Evolutionary conservation across 2,888 invertebrate species (phyloP).

Genomic region (Cremastinae sp.): DNA sequence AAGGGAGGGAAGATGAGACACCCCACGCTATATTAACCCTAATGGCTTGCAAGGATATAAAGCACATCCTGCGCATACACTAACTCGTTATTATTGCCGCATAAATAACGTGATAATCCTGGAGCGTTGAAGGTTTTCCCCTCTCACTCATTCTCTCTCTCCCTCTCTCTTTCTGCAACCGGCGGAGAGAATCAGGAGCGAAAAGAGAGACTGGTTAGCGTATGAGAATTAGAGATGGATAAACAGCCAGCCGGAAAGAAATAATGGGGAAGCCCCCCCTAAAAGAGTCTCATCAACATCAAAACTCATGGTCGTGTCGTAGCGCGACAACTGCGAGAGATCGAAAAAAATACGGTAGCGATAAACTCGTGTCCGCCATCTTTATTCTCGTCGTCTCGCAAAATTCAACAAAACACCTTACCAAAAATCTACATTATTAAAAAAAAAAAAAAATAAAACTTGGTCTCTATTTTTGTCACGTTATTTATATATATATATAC

Average conservation of each 20-base stretch:
- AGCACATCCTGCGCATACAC: conserved; percentile 80
- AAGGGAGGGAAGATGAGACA: conserved; percentile 52
- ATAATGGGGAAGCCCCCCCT: conserved; percentile 33
- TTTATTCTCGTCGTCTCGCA: not conserved
- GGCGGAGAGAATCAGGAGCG: conserved; percentile 44
- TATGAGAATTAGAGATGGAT: conserved; percentile 31
- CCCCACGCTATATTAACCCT: conserved; percentile 78
- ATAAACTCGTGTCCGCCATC: not conserved
- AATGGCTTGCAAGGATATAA: conserved; percentile 80
- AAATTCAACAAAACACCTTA: not conserved
- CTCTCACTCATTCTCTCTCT: too few species aligned
- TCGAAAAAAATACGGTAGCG: not conserved
- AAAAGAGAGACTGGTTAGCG: conserved; percentile 61
- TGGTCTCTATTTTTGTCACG: too few species aligned
- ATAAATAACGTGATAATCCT: conserved; percentile 80
- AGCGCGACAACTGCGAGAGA: not conserved
- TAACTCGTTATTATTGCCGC: conserved; percentile 80
- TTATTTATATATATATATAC: too few species aligned
- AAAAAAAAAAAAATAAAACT: not conserved
- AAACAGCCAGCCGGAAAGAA: conserved; percentile 48
- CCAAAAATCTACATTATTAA: not conserved
- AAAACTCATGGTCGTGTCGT: conserved; percentile 12
- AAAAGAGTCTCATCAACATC: conserved; percentile 34
- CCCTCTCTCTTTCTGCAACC: conserved; percentile 60
- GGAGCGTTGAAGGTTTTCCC: conserved; percentile 66